phyloP scores from a whole-genome alignment of 1,140 invertebrate species.

The Aphaenogaster ashmeadi region DNA sequence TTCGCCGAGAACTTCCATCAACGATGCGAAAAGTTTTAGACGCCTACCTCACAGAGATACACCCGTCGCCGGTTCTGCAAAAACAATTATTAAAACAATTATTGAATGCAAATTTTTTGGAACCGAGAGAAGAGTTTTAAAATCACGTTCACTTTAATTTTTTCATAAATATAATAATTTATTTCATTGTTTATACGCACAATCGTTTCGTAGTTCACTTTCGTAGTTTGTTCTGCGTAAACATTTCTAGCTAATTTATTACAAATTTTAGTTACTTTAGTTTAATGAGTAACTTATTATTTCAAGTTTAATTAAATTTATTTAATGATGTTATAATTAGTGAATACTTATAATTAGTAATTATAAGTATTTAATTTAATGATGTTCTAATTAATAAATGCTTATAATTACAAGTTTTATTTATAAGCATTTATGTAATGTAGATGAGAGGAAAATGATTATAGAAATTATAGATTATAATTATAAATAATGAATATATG shows the following conservation, averaged over 20 bases:
- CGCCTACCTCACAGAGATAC: slow-evolving; percentile 39
- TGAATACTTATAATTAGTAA: not conserved
- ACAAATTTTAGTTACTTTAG: not conserved
- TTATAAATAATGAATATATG: slow-evolving; percentile 26
- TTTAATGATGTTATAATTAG: not conserved
- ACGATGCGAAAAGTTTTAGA: not conserved
- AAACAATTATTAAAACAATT: not conserved
- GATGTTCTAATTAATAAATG: not conserved
- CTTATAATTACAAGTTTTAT: not conserved
- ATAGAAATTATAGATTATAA: not conserved
- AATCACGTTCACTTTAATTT: not conserved
- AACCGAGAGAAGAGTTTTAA: not conserved
- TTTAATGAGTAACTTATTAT: not conserved
- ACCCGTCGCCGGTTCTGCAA: slow-evolving; percentile 8
- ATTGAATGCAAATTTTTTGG: not conserved
- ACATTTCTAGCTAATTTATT: not conserved
- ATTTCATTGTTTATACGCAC: not conserved
- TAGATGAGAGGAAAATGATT: not conserved
- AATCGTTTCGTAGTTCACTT: not conserved
- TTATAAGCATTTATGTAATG: not conserved
- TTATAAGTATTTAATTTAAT: slow-evolving; percentile 7
- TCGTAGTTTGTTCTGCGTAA: not conserved
- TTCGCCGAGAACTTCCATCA: not conserved
- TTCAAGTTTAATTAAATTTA: not conserved
- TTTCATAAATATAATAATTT: not conserved